A percentile compares a stretch with the other conserved stretches of the same genome.
These are phyloP conservation scores for Gambusia affinis DNA, from an alignment of 2,113 vertebrate genomes.

Conservation along the genomic window DNA sequence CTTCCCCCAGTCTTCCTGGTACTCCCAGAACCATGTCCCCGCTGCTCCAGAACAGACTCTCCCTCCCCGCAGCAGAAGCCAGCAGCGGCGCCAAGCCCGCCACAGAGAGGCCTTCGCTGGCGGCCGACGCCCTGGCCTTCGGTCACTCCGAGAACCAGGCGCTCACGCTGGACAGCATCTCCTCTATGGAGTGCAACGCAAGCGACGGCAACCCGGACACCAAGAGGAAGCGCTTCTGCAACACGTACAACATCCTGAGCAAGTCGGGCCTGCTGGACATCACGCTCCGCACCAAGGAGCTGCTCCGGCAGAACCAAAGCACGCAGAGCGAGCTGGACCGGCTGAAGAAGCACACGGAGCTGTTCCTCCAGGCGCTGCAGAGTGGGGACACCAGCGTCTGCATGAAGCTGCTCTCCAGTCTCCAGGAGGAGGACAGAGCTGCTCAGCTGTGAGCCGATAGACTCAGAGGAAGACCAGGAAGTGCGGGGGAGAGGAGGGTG, in stretches of 20 bases:
- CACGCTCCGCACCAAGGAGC: constrained; percentile 91
- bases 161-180: not conserved
- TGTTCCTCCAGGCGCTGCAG: constrained; percentile 85
- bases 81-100: constrained; percentile 28
- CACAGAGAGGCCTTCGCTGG: constrained; percentile 43
- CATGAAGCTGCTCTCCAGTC: constrained; percentile 82
- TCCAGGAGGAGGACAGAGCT: constrained; percentile 65
- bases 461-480: constrained; percentile 10
- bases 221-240: constrained; percentile 88
- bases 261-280: constrained; percentile 90
- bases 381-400: constrained; percentile 83
- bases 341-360: constrained; percentile 85
- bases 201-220: constrained; percentile 62
- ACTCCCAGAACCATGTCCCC: constrained; percentile 32
- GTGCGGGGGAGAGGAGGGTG: not conserved
- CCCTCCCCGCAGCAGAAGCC: constrained; percentile 35
- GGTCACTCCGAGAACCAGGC: not conserved
- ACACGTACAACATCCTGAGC: constrained; percentile 89
- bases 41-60: constrained; percentile 38
- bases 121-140: constrained; percentile 9
- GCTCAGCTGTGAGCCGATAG: constrained; percentile 26
- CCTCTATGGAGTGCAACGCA: not conserved
- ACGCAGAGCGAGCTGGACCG: constrained; percentile 87
- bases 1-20: constrained; percentile 36
- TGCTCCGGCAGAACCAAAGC: constrained; percentile 90